Evolutionary conservation across 2,797 vertebrate genomes (phyloP).

Genomic region (Clamator glandarius): DNA sequence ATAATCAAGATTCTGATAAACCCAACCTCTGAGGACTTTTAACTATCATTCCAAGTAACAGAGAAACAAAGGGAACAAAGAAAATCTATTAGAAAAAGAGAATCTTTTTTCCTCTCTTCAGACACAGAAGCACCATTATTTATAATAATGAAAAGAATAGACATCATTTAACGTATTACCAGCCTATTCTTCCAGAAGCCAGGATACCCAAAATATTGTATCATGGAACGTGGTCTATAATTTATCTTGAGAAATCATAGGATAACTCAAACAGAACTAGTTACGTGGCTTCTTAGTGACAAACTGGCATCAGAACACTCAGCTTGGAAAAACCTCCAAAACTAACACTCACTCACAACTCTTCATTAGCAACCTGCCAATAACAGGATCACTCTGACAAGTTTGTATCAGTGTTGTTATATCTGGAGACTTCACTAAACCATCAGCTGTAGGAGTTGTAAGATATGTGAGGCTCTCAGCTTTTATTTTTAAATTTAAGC

Average conservation of each 20-base stretch:
- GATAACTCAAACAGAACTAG: neutral
- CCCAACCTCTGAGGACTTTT: neutral
- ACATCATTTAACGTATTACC: rapidly evolving
- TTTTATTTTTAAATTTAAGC: neutral
- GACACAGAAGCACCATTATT: neutral
- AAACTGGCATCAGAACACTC: neutral
- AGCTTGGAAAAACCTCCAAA: neutral
- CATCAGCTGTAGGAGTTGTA: neutral
- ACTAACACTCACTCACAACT: neutral
- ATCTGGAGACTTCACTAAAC: neutral
- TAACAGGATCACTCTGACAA: neutral
- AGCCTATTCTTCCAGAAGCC: neutral
- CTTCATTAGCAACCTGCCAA: neutral
- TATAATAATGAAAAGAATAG: rapidly evolving
- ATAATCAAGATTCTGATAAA: neutral
- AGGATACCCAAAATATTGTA: neutral
- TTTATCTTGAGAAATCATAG: neutral
- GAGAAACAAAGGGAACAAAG: neutral
- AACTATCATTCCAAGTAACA: neutral
- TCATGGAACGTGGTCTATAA: neutral
- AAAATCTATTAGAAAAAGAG: rapidly evolving
- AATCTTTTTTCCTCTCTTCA: neutral
- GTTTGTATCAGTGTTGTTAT: neutral
- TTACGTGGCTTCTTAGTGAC: neutral
- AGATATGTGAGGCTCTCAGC: neutral